Evolutionary conservation across 2,113 vertebrate species (phyloP).

Genomic region (Holacanthus passer): DNA sequence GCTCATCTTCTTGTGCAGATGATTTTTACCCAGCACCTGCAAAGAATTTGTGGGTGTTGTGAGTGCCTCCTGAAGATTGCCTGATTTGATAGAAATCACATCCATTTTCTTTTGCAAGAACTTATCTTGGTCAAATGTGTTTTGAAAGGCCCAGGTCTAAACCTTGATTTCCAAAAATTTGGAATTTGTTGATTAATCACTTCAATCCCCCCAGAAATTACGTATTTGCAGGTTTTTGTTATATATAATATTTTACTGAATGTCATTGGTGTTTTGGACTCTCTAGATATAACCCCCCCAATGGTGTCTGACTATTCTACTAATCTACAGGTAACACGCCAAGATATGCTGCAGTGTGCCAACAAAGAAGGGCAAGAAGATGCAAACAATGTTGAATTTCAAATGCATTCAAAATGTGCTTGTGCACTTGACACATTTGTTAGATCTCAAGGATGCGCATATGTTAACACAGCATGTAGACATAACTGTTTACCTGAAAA

Average conservation of each 20-base stretch:
- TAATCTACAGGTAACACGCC: no score
- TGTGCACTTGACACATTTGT: background rate
- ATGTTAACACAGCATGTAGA: background rate
- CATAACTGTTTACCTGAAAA: background rate
- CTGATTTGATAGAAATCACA: background rate
- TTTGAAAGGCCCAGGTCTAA: background rate
- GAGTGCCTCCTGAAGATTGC: background rate
- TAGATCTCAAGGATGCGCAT: background rate
- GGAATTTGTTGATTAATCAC: no score
- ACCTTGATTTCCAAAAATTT: background rate
- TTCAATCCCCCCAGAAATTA: no score
- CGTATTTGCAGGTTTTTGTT: no score
- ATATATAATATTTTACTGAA: background rate
- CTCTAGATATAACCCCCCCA: background rate
- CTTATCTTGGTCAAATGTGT: slow-evolving; percentile 4
- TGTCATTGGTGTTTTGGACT: background rate
- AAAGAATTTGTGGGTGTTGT: background rate
- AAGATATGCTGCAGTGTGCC: background rate
- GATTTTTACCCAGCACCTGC: background rate
- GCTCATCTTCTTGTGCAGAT: background rate
- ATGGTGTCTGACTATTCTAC: no score
- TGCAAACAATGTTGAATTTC: background rate
- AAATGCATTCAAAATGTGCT: background rate
- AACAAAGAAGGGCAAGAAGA: background rate
- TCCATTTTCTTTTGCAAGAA: slow-evolving; percentile 2